Evolutionary conservation across 2,888 invertebrate species (phyloP), one percentile per base, ranked within the genome.

Genomic region (Meteorus colon): DNA sequence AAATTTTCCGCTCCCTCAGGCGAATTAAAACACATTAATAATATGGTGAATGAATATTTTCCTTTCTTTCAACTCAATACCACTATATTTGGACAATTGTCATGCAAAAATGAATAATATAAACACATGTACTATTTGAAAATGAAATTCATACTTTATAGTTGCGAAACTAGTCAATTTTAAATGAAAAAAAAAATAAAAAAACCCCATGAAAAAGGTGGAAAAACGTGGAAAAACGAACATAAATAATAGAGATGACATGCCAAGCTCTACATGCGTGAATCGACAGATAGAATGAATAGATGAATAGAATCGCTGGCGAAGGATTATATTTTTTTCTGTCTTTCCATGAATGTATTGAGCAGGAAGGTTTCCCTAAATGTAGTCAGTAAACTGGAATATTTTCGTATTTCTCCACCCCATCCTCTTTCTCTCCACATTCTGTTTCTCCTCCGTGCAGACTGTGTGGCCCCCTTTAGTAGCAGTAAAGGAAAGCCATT

Each of bases 401-500:
- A 55, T 70, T 34, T 70, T 59, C 16, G 24, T 70, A 14, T 70
- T 34, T 70, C 37, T 70, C 34, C 34, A 10, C 8, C 16, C 1
- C 34, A 4, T 31, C 10, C 31, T 31, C 24, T 68, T 41, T 24
- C 24, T 16, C 16, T 48, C 8, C 66, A 55, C 29, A 31, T 8
- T 29, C 59, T 55, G 8, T 65, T 37, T 65, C 37, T 37, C 37
- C 34, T 37, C 19, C 3, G 4, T 12, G 10, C n/a, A 65, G 37
- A 65, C 34, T 65, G 45, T 34, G 12, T 31, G 41, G 41, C 41
- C 27, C 24, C 59, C 60, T 62, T 45, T n/a, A 62, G 51, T 69
- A 55, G 59, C 69, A 70, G 69, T 72, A 72, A 63, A 72, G 45
- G 48, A 72, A 63, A 72, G 45, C 31, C 72, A 48, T 72, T 72